Evolutionary conservation across 2,888 invertebrate species (phyloP), one percentile per base, ranked within the genome.

Genomic region (Campopleginae sp.): DNA sequence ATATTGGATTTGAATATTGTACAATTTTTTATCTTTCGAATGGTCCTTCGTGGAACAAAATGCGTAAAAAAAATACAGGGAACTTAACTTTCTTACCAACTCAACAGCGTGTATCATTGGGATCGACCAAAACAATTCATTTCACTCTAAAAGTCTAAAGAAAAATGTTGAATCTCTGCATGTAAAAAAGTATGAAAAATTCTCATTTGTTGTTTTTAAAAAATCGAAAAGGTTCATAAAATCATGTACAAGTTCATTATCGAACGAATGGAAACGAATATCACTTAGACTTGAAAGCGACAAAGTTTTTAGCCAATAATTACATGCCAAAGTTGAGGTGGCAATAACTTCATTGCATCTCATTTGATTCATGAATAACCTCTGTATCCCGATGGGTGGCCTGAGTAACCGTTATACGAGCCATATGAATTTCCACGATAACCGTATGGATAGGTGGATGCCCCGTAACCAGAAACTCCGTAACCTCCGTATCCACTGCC

Each of bases 361-460:
- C 17, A 70, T 14, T 19, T 1, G 23, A 17, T 65, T 19, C 87
- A 87, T 12, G 92, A 91, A 68, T 92, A 92, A 48, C 92, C 92
- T 72, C 91, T 88, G 84, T 92, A 92, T 31, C 92, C 92, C 5
- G 92, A 87, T 0, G 91, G 92, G 84, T 89, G 88, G 31, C 88
- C 85, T 10, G 80, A 31, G 19, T 76, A 80, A 0, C 78, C 74
- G 10, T 74, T 71, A 6, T 87, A 87, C 10, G 83, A 78, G 12
- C 88, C 88, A 58, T 87, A 87, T 63, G 86, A 81, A 46, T 42
- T 63, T 12, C 83, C 75, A 42, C 79, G 78, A 68, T 72, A 77
- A 19, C 65, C 74, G 54, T 71, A 79, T 14, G 84, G 81, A 72
- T 85, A 84, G 2, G 66, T 48, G 2, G 76, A 84, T 14, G 54